phyloP scores from a whole-genome alignment of 1,140 invertebrate species.

The Heterodera carotae region DNA sequence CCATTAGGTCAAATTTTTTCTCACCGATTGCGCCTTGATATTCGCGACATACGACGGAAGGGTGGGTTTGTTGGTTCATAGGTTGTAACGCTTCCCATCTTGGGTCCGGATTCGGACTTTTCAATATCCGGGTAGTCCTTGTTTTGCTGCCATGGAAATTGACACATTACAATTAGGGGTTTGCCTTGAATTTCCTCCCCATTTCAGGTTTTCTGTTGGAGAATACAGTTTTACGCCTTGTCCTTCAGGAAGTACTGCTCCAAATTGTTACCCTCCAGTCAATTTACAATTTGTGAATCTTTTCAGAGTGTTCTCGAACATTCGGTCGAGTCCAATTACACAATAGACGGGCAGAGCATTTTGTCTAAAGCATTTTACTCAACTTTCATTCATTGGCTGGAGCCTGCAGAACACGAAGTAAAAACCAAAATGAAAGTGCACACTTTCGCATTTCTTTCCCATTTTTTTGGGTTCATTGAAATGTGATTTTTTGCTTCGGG shows the following conservation, averaged over 20 bases:
- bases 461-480: neutral
- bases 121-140: no score
- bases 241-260: conserved; percentile 44
- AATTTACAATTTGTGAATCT: neutral
- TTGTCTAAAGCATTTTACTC: conserved; percentile 30
- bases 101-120: no score
- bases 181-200: no score
- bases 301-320: conserved; percentile 27
- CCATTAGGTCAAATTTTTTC: conserved; percentile 33
- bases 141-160: no score
- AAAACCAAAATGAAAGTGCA: no score
- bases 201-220: conserved; percentile 41
- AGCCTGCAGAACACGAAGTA: conserved; percentile 54
- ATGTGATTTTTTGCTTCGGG: neutral
- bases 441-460: no score
- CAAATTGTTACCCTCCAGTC: conserved; percentile 16
- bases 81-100: no score
- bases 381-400: conserved; percentile 55
- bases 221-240: conserved; percentile 51
- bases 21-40: conserved; percentile 37
- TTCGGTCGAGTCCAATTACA: conserved; percentile 10
- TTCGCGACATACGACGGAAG: conserved; percentile 43
- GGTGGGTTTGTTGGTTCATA: no score
- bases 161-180: no score
- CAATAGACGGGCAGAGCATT: conserved; percentile 27